phyloP scores from a whole-genome alignment of 1,140 invertebrate species.

The Leptestheria dahalacensis region DNA sequence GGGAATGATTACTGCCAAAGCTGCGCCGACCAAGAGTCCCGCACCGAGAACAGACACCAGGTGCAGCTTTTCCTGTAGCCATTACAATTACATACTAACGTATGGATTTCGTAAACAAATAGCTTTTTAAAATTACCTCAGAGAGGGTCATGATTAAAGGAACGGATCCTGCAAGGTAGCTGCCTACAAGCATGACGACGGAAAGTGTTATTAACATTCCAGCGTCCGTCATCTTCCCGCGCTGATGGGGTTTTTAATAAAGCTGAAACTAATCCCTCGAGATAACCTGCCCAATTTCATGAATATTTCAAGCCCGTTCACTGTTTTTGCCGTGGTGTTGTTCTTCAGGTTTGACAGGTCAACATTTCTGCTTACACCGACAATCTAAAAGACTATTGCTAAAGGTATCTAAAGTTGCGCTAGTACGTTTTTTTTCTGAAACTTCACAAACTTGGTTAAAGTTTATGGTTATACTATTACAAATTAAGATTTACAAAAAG shows the following conservation, averaged over 20 bases:
- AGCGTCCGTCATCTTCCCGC: slow-evolving; percentile 11
- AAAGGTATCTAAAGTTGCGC: too few species aligned
- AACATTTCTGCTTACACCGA: too few species aligned
- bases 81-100: slow-evolving; percentile 11
- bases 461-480: too few species aligned
- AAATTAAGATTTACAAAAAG: too few species aligned
- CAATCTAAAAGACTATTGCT: too few species aligned
- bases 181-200: slow-evolving; percentile 85
- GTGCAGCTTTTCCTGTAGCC: slow-evolving; percentile 72
- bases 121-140: slow-evolving; percentile 50
- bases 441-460: too few species aligned
- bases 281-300: too few species aligned
- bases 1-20: slow-evolving; percentile 93
- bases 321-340: too few species aligned
- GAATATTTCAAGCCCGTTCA: too few species aligned
- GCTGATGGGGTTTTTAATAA: not conserved
- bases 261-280: not conserved
- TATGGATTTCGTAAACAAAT: not conserved
- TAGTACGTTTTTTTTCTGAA: too few species aligned
- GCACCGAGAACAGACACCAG: slow-evolving; percentile 89
- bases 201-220: slow-evolving; percentile 33
- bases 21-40: slow-evolving; percentile 92
- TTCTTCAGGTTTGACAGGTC: too few species aligned
- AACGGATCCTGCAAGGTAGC: slow-evolving; percentile 82
- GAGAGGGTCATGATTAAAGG: slow-evolving; percentile 84